phyloP scores from a whole-genome alignment of 2,113 vertebrate genomes.

The Fregata magnificens region DNA sequence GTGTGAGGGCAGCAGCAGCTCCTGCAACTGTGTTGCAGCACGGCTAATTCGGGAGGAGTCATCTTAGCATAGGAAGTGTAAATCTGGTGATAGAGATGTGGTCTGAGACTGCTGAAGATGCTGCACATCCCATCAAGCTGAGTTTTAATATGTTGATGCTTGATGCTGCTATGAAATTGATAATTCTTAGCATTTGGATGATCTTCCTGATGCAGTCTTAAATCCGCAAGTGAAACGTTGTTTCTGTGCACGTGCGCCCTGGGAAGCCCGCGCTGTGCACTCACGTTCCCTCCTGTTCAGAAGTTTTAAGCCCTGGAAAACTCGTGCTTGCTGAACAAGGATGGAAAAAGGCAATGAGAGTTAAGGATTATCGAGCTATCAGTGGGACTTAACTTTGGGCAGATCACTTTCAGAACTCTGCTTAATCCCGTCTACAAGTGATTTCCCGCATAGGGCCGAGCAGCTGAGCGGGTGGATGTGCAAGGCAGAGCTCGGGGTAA shows the following conservation, averaged over 20 bases:
- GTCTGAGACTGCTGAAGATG: neutral
- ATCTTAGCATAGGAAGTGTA: rapidly evolving
- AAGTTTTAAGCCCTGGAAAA: neutral
- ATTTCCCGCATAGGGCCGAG: neutral
- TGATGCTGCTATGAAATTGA: neutral
- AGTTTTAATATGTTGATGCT: neutral
- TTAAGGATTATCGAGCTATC: neutral
- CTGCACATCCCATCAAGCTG: neutral
- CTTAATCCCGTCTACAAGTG: neutral
- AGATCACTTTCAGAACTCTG: neutral
- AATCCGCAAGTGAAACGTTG: neutral
- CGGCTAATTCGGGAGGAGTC: neutral
- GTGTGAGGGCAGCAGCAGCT: neutral
- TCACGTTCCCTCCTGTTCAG: rapidly evolving
- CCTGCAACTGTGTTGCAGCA: neutral
- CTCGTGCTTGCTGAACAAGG: neutral
- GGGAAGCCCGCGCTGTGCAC: rapidly evolving
- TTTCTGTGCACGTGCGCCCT: rapidly evolving
- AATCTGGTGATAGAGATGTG: neutral
- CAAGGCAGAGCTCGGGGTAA: neutral
- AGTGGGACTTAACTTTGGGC: neutral
- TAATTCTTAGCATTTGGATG: neutral
- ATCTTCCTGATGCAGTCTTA: neutral
- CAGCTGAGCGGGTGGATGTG: neutral
- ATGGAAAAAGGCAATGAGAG: neutral